Percentiles rank a stretch among this genome's conserved stretches.
phyloP scores from a whole-genome alignment of 1,140 invertebrate genomes.

The Mercenaria mercenaria region DNA sequence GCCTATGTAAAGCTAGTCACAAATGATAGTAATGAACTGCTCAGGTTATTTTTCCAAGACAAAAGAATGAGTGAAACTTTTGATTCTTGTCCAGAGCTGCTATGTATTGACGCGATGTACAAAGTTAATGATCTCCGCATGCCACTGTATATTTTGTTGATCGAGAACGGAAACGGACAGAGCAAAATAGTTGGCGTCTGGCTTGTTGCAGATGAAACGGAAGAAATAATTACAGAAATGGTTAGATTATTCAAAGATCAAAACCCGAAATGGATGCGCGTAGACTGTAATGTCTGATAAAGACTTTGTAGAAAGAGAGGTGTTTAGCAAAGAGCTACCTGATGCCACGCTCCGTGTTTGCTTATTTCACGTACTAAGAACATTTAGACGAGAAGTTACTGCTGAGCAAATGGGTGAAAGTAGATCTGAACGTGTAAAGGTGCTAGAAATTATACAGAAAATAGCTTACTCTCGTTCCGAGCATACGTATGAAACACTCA shows the following conservation, averaged over 20 bases:
- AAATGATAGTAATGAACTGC: neutral
- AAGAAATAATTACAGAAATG: neutral
- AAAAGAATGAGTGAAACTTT: neutral
- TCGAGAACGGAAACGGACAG: neutral
- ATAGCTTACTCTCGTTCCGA: neutral
- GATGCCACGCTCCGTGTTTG: neutral
- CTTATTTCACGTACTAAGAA: neutral
- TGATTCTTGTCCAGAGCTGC: neutral
- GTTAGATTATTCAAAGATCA: neutral
- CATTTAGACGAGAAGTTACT: neutral
- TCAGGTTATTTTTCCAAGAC: neutral
- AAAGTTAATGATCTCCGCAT: neutral
- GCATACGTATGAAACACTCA: neutral
- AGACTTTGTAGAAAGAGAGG: neutral
- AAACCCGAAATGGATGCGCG: neutral
- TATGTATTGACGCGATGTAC: neutral
- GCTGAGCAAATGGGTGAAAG: neutral
- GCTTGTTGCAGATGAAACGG: neutral
- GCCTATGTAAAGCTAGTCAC: neutral
- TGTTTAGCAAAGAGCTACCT: neutral
- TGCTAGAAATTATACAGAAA: neutral
- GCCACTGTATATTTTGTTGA: neutral
- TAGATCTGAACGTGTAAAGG: neutral
- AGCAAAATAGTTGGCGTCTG: neutral
- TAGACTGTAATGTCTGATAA: neutral